A percentile compares a stretch with the other conserved stretches of the same genome.
Conservation (phyloP, 1,140 invertebrate genomes). For the Aporrectodea caliginosa region DNA sequence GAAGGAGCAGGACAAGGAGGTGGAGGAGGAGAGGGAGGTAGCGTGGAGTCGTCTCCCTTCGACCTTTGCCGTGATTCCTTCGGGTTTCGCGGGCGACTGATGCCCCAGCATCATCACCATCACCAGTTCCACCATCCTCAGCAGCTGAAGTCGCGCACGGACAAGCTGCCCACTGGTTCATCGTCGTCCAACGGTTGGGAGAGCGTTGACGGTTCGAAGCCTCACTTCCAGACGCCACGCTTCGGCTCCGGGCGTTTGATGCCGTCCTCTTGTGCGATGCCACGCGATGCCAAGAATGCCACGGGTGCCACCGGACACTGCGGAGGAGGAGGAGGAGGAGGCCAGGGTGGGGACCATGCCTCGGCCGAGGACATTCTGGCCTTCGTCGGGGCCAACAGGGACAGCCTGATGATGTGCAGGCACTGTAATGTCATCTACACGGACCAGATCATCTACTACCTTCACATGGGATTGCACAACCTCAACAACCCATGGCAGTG, state of each 20-base stretch:
- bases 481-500: slow-evolving; percentile 96
- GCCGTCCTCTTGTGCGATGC: neutral
- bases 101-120: too few relatives aligned
- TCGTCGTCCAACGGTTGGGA: neutral
- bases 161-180: too few relatives aligned
- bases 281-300: neutral
- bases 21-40: too few relatives aligned
- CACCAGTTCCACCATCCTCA: too few relatives aligned
- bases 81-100: too few relatives aligned
- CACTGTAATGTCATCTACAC: slow-evolving; percentile 92
- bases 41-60: too few relatives aligned
- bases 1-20: too few relatives aligned
- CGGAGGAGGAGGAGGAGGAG: neutral
- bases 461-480: slow-evolving; percentile 95
- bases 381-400: slow-evolving; percentile 22
- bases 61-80: too few relatives aligned
- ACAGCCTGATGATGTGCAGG: slow-evolving; percentile 38
- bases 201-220: neutral
- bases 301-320: neutral
- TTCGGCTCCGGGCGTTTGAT: neutral
- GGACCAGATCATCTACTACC: slow-evolving; percentile 89
- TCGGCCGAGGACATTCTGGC: slow-evolving; percentile 24
- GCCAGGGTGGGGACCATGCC: too few relatives aligned
- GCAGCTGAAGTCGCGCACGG: too few relatives aligned
- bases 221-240: neutral